Evolutionary conservation across 1,140 invertebrate species (phyloP), one percentile per base, ranked within the genome.

Genomic region (Oreohelix idahoensis): DNA sequence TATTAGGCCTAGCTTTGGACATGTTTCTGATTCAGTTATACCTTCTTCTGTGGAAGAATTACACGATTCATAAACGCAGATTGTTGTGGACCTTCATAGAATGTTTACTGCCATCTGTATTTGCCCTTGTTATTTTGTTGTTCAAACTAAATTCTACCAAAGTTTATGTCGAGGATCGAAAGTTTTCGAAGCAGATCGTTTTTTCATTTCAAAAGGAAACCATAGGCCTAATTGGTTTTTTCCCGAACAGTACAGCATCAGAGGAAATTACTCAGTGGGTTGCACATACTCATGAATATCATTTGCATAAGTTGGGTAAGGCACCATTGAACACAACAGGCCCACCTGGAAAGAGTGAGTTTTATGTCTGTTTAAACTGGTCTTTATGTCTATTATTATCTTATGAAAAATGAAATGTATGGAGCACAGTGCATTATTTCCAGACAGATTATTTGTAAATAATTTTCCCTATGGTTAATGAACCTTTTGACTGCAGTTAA

Each of bases 21-120:
- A 58, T 78, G 76, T 78, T 78, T 39, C 38, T 78, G 1, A 78
- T 49, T 39, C 76, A 78, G 49, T 29, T 78, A 26, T 63, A 32
- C 17, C 39, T 78, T 15, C 53, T 78, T 26, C 13, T 78, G 10
- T 78, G 76, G 76, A 78, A 78, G 29, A 78, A 78, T 39, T 78
- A 51, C n/a, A 78, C 36, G 11, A 35, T 78, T 26, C 76, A 78
- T 17, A 32, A 35, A 23, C 45, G 76, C 5, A 78, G 38, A 32
- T 49, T 39, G 32, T 38, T 36, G 45, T 51, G 45, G 51, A 58
- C 76, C 2, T 58, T 78, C 36, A 23, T 36, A 49, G 76, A 78
- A 29, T 39, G 32, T 53, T 49, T 78, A 11, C 51, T 78, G 15
- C 76, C 76, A 2, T 58, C 76, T 29, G n/a, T 78, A 5, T 78